These are phyloP conservation scores for Diplazon laetatorius DNA, from an alignment of 2,888 invertebrate genomes.

Conservation along the genomic window DNA sequence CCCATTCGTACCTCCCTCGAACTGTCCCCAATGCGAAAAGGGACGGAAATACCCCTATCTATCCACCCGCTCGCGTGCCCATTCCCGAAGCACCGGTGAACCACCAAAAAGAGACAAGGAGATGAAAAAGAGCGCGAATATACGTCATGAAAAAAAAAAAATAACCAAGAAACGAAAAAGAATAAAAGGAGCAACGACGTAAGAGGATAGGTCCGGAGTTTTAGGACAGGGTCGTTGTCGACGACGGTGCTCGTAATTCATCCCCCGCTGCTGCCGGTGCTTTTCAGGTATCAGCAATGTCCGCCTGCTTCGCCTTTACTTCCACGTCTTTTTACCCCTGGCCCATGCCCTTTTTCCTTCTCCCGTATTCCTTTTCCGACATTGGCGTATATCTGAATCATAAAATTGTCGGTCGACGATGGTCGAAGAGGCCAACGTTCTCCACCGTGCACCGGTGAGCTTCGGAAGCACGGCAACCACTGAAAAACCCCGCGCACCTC, in stretches of 20 bases:
- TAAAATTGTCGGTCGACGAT: constrained; percentile 44
- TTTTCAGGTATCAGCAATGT: constrained; percentile 61
- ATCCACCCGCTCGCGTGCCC: constrained; percentile 15
- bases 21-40: constrained; percentile 33
- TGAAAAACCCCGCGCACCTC: constrained; percentile 34
- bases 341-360: constrained; percentile 6
- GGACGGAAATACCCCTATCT: constrained; percentile 27
- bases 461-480: constrained; percentile 8
- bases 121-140: constrained; percentile 55
- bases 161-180: neutral
- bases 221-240: constrained; percentile 44
- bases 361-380: constrained; percentile 32
- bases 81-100: constrained; percentile 23
- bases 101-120: constrained; percentile 47
- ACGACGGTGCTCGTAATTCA: constrained; percentile 54
- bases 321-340: constrained; percentile 32
- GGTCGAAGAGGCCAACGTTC: constrained; percentile 23
- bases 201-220: constrained; percentile 32
- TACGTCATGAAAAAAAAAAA: constrained; percentile 45
- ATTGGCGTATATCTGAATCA: constrained; percentile 55
- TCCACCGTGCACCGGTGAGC: neutral
- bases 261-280: constrained; percentile 46
- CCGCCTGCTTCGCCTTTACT: constrained; percentile 37
- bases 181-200: constrained; percentile 21
- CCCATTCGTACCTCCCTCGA: constrained; percentile 9